Conservation (phyloP, 2,888 invertebrate species). For the Pecten maximus region DNA sequence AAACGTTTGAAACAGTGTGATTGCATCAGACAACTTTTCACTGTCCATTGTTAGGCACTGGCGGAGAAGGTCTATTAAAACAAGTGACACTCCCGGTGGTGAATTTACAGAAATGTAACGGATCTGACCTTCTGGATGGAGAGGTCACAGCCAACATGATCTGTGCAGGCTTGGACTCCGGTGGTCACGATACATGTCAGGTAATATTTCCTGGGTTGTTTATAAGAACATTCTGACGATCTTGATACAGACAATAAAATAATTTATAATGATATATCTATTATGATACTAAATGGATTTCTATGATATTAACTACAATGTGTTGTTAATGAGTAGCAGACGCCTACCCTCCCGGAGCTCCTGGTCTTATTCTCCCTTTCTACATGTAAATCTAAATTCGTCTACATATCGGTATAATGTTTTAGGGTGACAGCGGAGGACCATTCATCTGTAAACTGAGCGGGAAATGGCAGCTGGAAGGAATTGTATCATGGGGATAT, state of each 20-base stretch:
- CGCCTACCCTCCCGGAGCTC: no score
- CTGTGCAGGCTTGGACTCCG: slow-evolving; percentile 58
- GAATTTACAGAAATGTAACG: slow-evolving; percentile 64
- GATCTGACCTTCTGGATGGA: slow-evolving; percentile 64
- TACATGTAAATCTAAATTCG: no score
- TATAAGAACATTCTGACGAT: no score
- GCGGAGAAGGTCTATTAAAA: slow-evolving; percentile 72
- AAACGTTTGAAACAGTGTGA: no score
- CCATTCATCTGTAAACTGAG: slow-evolving; percentile 64
- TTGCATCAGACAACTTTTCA: no score
- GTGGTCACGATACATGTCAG: slow-evolving; percentile 59
- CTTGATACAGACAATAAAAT: no score
- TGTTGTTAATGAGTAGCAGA: no score
- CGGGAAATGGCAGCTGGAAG: slow-evolving; percentile 67
- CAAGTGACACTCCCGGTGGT: slow-evolving; percentile 74
- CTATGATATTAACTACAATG: no score
- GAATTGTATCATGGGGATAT: slow-evolving; percentile 73
- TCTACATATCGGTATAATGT: no score
- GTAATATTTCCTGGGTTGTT: slow-evolving; percentile 43
- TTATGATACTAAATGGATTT: no score
- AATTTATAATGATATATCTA: no score
- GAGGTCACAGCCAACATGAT: slow-evolving; percentile 59
- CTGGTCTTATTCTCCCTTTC: no score
- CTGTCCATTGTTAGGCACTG: slow-evolving; percentile 61
- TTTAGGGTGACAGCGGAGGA: slow-evolving; percentile 73